phyloP scores from a whole-genome alignment of 1,140 invertebrate species.

The Drosophila truncata region DNA sequence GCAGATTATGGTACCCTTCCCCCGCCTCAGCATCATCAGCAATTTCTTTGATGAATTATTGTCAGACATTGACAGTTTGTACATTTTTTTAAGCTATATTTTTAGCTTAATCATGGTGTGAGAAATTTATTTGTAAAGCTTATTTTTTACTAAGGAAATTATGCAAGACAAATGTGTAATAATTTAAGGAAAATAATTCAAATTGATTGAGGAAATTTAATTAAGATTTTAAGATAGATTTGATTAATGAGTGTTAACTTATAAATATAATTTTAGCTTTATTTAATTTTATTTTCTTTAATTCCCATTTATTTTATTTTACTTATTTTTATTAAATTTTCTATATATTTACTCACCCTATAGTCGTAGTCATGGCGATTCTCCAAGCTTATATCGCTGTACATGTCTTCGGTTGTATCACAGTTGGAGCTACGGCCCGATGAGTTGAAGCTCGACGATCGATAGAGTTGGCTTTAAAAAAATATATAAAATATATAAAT shows the following conservation, averaged over 20 bases:
- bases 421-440: constrained; percentile 95
- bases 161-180: constrained; percentile 27
- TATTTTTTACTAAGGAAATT: constrained; percentile 26
- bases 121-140: constrained; percentile 21
- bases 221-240: not conserved
- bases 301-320: not conserved
- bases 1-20: constrained; percentile 16
- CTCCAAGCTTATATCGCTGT: constrained; percentile 95
- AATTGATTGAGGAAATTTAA: not conserved
- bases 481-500: constrained; percentile 1
- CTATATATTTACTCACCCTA: constrained; percentile 88
- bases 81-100: constrained; percentile 1
- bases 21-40: constrained; percentile 1
- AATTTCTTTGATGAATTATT: constrained; percentile 52
- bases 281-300: not conserved
- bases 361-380: constrained; percentile 96
- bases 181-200: constrained; percentile 1
- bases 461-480: constrained; percentile 91
- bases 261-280: not conserved
- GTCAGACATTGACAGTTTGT: constrained; percentile 48
- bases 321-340: not conserved
- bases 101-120: constrained; percentile 46
- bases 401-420: constrained; percentile 96
- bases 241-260: not conserved
- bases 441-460: constrained; percentile 95